Evolutionary conservation across 2,888 invertebrate genomes (phyloP), one percentile per base, ranked within the genome.

Genomic region (Formica aserva): DNA sequence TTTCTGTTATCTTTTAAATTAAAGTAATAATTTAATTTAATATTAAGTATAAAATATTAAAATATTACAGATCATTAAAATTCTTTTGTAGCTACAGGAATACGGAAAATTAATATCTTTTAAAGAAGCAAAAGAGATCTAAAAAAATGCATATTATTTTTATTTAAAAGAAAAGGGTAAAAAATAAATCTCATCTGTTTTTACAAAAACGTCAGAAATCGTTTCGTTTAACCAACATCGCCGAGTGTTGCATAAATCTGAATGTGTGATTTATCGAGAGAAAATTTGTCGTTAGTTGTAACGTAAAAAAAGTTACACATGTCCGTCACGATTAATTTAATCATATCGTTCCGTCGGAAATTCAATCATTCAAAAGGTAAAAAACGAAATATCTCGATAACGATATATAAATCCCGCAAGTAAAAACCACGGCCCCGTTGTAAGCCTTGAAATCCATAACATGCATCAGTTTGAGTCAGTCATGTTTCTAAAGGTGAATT

Each of bases 201-300:
- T 38, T n/a, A 18, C 18, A 32, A 52, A 48, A 18, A 48, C 1
- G 18, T 6, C 18, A 74, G 38, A 38, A 18, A 57, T 48, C 6
- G 18, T 35, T 69, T 78, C 9, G 69, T 15, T 57, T 18, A 32
- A 71, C 13, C 35, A 6, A 32, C 22, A 71, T 48, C 29, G 15
- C 35, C 15, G 22, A 26, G 5, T 3, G 8, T 11, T 29, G 22
- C 26, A 6, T 26, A 60, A 38, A 71, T 78, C 29, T 69, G 29
- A 32, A 71, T 15, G 3, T 63, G n/a, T 57, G 13, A 71, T 57
- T 71, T 22, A 78, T 71, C 18, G 32, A 57, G 32, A 13, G 41
- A 71, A 41, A 78, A 78, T 78, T 78, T 78, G 57, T 78, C 41
- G 57, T 63, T 48, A 62, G 62, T 62, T 22, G 9, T 60, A 45